These are phyloP conservation scores for Actinostola sp. DNA, from an alignment of 92 coral and sea anemone species.

Conservation along the genomic window DNA sequence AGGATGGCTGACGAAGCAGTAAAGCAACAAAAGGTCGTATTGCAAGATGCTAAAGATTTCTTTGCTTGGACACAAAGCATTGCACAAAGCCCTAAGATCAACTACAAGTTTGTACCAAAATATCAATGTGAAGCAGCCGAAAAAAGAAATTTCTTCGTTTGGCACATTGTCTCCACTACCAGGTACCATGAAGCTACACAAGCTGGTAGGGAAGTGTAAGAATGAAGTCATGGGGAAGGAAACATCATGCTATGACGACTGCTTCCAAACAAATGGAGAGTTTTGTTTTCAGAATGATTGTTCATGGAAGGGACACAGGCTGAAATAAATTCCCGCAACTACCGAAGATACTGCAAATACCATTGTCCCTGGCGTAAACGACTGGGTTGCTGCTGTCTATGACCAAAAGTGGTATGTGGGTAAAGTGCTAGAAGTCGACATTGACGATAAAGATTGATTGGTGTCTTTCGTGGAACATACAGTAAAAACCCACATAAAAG, in stretches of 20 bases:
- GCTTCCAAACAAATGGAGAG: constrained; percentile 20
- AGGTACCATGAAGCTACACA: constrained; percentile 27
- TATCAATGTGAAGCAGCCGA: constrained; percentile 25
- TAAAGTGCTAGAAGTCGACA: constrained; percentile 18
- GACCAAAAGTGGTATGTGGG: constrained; percentile 40
- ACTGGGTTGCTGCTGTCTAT: constrained; percentile 26
- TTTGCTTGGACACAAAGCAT: constrained; percentile 41
- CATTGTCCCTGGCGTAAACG: constrained; percentile 26
- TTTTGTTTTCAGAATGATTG: constrained; percentile 17
- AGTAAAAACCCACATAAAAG: no score
- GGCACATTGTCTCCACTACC: constrained; percentile 26
- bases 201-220: constrained; percentile 7
- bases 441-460: no score
- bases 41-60: constrained; percentile 43
- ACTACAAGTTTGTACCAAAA: constrained; percentile 28
- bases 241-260: constrained; percentile 4
- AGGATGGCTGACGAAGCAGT: constrained; percentile 46
- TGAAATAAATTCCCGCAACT: background rate
- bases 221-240: background rate
- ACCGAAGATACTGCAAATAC: no score
- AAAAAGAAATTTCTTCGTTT: constrained; percentile 4
- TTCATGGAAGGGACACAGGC: background rate
- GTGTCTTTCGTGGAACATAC: no score
- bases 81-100: no score
- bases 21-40: background rate